phyloP scores from a whole-genome alignment of 2,797 vertebrate genomes.

The Rhyacichthys aspro region DNA sequence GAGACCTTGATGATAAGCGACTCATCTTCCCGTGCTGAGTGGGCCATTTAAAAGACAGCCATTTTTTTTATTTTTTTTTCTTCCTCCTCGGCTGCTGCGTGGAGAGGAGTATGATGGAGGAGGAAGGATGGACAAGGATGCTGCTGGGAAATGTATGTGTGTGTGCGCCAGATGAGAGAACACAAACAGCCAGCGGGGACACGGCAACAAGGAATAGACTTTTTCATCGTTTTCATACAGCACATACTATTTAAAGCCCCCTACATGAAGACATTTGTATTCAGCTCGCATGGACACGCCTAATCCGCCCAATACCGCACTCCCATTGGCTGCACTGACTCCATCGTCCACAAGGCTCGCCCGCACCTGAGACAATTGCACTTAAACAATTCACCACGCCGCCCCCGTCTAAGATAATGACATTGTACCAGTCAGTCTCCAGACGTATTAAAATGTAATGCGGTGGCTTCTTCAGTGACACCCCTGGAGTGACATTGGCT shows the following conservation, averaged over 20 bases:
- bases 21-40: conserved; percentile 68
- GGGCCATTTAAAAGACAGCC: conserved; percentile 72
- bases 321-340: conserved; percentile 31
- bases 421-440: not conserved
- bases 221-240: conserved; percentile 23
- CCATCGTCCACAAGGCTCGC: conserved; percentile 6
- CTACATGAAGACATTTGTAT: conserved; percentile 9
- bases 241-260: conserved; percentile 13
- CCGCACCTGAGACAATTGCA: conserved; percentile 1
- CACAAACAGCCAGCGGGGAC: conserved; percentile 28
- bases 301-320: not conserved
- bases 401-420: not conserved
- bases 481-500: not conserved
- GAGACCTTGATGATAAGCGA: conserved; percentile 74
- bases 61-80: conserved; percentile 46
- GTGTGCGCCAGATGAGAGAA: not conserved
- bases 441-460: not conserved
- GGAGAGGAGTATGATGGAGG: conserved; percentile 62
- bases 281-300: not conserved
- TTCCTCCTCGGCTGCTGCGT: conserved; percentile 31
- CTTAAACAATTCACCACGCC: not conserved
- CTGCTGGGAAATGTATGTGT: conserved; percentile 23
- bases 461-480: not conserved
- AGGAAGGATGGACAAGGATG: conserved; percentile 47
- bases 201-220: conserved; percentile 22